These are phyloP conservation scores for Netelia melanura DNA, from an alignment of 2,888 invertebrate species.

Conservation along the genomic window DNA sequence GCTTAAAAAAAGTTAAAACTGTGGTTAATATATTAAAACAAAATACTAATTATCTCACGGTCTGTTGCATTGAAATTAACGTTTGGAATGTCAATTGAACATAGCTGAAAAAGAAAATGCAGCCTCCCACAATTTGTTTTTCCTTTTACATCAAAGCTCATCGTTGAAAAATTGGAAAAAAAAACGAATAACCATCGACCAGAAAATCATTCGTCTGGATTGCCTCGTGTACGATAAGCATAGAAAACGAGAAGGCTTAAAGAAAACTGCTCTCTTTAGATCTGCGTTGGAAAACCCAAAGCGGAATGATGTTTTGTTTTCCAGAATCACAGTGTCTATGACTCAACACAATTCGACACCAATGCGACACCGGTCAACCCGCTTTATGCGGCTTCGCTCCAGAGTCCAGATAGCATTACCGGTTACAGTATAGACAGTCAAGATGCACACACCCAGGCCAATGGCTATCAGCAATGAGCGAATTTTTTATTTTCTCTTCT, in stretches of 20 bases:
- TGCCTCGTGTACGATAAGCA: neutral
- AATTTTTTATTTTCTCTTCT: conserved; percentile 30
- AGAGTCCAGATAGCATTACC: conserved; percentile 90
- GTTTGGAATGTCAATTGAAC: too few relatives aligned
- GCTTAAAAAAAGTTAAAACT: neutral
- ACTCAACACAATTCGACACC: conserved; percentile 90
- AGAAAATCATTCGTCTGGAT: neutral
- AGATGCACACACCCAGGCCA: conserved; percentile 80
- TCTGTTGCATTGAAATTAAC: too few relatives aligned
- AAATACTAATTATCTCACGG: too few relatives aligned
- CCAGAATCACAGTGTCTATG: conserved; percentile 90
- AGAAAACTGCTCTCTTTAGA: conserved; percentile 27
- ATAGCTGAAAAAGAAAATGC: too few relatives aligned
- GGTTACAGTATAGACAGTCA: conserved; percentile 86
- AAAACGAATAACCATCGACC: neutral
- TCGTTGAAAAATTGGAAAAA: conserved; percentile 6
- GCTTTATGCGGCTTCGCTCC: conserved; percentile 89
- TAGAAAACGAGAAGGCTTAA: neutral
- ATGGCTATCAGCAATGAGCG: conserved; percentile 83
- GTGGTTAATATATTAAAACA: too few relatives aligned
- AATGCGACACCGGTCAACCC: conserved; percentile 89
- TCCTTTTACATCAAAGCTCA: neutral
- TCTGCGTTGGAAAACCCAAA: conserved; percentile 66
- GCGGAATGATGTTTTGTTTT: conserved; percentile 78
- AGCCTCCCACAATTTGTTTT: neutral